Conservation (phyloP, 2,113 vertebrate species). For the Setophaga petechia region DNA sequence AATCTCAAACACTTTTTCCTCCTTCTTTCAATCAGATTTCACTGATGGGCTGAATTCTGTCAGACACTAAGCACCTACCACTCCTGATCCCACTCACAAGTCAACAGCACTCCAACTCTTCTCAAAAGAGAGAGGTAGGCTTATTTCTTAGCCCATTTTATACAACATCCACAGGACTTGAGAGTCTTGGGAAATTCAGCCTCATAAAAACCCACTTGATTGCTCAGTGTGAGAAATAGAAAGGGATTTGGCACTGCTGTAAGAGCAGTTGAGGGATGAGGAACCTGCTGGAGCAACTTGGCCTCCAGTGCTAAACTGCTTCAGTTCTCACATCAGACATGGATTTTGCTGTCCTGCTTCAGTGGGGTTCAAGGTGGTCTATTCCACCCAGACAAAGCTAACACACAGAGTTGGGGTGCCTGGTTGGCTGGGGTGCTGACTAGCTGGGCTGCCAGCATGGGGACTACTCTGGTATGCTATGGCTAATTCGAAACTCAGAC, state of each 20-base stretch:
- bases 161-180: not conserved
- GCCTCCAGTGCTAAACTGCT: not conserved
- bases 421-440: not conserved
- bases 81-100: not conserved
- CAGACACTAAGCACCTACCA: not conserved
- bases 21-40: not conserved
- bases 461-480: rapidly evolving
- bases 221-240: not conserved
- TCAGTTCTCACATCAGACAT: not conserved
- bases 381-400: not conserved
- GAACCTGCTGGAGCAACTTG: not conserved
- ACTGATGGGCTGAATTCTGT: not conserved
- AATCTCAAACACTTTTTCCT: not conserved
- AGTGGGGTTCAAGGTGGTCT: not conserved
- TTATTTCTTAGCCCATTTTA: not conserved
- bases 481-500: not conserved
- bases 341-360: not conserved
- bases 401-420: not conserved
- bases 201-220: not conserved
- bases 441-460: not conserved
- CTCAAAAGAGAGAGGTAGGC: not conserved
- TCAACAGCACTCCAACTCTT: not conserved
- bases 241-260: not conserved
- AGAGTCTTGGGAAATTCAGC: not conserved
- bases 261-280: not conserved